These are phyloP conservation scores for Lutraria rhynchaena DNA, from an alignment of 1,140 invertebrate species.

Conservation along the genomic window DNA sequence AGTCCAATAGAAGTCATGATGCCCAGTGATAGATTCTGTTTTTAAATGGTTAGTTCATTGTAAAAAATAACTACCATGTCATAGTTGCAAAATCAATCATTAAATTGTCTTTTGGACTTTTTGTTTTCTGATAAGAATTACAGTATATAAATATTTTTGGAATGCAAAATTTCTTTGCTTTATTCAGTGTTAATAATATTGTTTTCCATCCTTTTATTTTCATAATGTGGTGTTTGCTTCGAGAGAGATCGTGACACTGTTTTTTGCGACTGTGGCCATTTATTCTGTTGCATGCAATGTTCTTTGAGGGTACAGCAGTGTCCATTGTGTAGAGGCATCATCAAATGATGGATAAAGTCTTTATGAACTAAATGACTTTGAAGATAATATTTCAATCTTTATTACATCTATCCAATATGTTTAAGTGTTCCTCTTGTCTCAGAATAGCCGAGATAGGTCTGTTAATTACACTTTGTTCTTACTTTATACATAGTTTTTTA, in stretches of 20 bases:
- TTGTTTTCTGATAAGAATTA: background rate
- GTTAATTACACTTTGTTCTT: too few species aligned
- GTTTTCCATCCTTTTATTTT: too few species aligned
- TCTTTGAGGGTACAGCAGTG: background rate
- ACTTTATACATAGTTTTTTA: too few species aligned
- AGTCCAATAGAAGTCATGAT: constrained; percentile 75
- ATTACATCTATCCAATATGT: too few species aligned
- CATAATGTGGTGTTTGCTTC: constrained; percentile 13
- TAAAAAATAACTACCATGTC: background rate
- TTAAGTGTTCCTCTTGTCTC: too few species aligned
- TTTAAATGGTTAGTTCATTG: background rate
- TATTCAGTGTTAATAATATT: too few species aligned
- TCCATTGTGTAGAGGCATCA: constrained; percentile 5
- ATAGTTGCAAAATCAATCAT: background rate
- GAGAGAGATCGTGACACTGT: constrained; percentile 8
- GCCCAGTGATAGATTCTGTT: constrained; percentile 65
- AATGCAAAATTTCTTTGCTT: too few species aligned
- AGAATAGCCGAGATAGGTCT: too few species aligned
- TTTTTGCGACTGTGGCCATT: constrained; percentile 2
- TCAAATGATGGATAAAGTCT: constrained; percentile 9
- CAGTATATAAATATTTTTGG: background rate
- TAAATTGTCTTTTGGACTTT: background rate
- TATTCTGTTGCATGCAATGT: background rate
- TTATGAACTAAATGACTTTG: too few species aligned
- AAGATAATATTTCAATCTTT: too few species aligned